Evolutionary conservation across 2,888 invertebrate species (phyloP), one percentile per base, ranked within the genome.

Genomic region (Scaptodrosophila latifasciaeformis): DNA sequence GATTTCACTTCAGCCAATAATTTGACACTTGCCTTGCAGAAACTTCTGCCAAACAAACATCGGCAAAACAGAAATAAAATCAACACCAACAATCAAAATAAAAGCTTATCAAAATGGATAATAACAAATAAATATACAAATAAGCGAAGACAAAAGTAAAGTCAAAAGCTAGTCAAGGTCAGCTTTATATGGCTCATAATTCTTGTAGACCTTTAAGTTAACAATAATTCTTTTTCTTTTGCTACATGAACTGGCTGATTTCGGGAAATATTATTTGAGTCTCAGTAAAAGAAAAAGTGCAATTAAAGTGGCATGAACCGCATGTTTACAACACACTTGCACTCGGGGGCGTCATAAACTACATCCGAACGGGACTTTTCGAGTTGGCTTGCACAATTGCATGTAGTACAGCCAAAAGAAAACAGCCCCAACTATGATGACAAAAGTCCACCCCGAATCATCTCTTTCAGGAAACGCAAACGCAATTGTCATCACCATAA

Each of bases 401-500:
- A 70, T 61, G 71, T 71, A 62, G 71, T 58, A 62, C 67, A 67
- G n/a, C n/a, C n/a, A n/a, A 70, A 58, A 65, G 27, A 43, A 13
- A 75, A 67, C 62, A 78, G 78, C 57, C 59, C 59, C 56, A 59
- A 49, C 24, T 59, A 50, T 34, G 43, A 51, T 49, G 44, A 50
- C 29, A 47, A 58, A 55, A 27, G 30, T 49, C 35, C 29, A 49
- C 35, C 42, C n/a, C n/a, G n/a, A n/a, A n/a, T n/a, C n/a, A n/a
- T n/a, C n/a, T n/a, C n/a, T n/a, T n/a, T n/a, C n/a, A 43, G 54
- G 34, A 68, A 67, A 62, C 63, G 53, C 58, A 67, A 70, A 59
- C 65, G 68, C 80, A 79, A 79, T 82, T 79, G 77, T 81, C 80
- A 79, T 71, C 71, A 74, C 65, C 82, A 82, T 81, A 81, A 74